Evolutionary conservation across 2,113 vertebrate species (phyloP), one percentile per base, ranked within the genome.

Genomic region (Peromyscus californicus): DNA sequence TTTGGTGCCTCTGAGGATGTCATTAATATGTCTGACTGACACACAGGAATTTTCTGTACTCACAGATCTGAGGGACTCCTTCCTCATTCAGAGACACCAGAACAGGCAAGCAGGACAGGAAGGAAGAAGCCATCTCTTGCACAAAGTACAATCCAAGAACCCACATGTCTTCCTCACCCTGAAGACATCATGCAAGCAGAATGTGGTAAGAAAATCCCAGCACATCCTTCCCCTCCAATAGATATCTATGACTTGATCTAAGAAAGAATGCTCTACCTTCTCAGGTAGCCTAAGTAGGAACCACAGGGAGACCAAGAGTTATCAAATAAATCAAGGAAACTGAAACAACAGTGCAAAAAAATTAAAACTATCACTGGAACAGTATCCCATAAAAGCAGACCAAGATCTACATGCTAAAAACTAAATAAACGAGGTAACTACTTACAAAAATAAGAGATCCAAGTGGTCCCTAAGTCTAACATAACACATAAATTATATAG

Each of bases 291-390:
- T 42, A 31, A 72, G 8, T 13, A 54, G 36, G 33, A 36, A 78
- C 5, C 6, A 78, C 59, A 29, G 0, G 24, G 51, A 90, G 79
- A 3, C 31, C 82, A 54, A 21, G 36, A 15, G 39, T 19, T 36
- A 82, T 13, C 26, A 91, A 82, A 82, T n/a, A 95, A 75, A 54
- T 8, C n/a, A 78, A 92, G 17, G 19, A 70, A 96, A 90, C 26
- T 4, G 24, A 95, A 93, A 79, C 24, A 78, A 51, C 42, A 94
- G 57, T 90, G 84, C 2, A 65, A 57, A 96, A 96, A 93, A 70
- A 91, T 87, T 36, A 54, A 21, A 85, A 79, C 22, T 39, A 8
- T 21, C 48, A 33, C 9, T 96, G 33, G 83, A 93, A 59, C 7
- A 78, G 31, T 2, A 83, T 13, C 13, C 75, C 48, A 82, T 48